Percentiles rank a stretch among this genome's conserved stretches.
These are phyloP conservation scores for Apotomis turbidana DNA, from an alignment of 2,888 invertebrate species.

Conservation along the genomic window DNA sequence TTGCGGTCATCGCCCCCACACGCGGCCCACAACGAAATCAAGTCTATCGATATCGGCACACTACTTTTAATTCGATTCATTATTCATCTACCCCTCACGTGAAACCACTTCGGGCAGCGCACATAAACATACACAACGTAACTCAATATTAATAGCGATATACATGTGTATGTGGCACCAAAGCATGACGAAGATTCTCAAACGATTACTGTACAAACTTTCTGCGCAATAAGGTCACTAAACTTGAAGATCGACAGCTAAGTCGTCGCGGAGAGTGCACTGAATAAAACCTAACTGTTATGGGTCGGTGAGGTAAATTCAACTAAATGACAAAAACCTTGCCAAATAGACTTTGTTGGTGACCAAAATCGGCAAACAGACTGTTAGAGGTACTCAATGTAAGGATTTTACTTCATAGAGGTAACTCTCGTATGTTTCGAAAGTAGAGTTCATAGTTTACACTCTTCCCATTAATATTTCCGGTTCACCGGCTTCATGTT, in stretches of 20 bases:
- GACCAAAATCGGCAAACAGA: slow-evolving; percentile 2
- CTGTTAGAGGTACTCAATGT: background rate
- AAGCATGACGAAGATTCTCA: slow-evolving; percentile 39
- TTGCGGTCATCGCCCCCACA: slow-evolving; percentile 80
- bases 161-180: slow-evolving; percentile 32
- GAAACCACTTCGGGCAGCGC: slow-evolving; percentile 25
- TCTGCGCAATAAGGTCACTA: slow-evolving; percentile 56
- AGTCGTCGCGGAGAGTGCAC: slow-evolving; percentile 51
- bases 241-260: slow-evolving; percentile 57
- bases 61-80: slow-evolving; percentile 39
- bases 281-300: slow-evolving; percentile 41
- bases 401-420: too few relatives aligned
- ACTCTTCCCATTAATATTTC: background rate
- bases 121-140: slow-evolving; percentile 34
- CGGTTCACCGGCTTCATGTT: background rate
- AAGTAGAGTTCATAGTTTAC: background rate
- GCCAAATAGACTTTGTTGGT: background rate
- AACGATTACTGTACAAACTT: slow-evolving; percentile 50
- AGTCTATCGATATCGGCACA: slow-evolving; percentile 40
- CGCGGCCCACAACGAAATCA: slow-evolving; percentile 56
- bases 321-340: slow-evolving; percentile 11
- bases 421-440: background rate
- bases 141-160: slow-evolving; percentile 34
- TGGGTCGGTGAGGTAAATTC: slow-evolving; percentile 17
- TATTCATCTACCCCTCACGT: slow-evolving; percentile 29